Evolutionary conservation across 2,113 vertebrate species (phyloP).

Genomic region (Scomber scombrus): DNA sequence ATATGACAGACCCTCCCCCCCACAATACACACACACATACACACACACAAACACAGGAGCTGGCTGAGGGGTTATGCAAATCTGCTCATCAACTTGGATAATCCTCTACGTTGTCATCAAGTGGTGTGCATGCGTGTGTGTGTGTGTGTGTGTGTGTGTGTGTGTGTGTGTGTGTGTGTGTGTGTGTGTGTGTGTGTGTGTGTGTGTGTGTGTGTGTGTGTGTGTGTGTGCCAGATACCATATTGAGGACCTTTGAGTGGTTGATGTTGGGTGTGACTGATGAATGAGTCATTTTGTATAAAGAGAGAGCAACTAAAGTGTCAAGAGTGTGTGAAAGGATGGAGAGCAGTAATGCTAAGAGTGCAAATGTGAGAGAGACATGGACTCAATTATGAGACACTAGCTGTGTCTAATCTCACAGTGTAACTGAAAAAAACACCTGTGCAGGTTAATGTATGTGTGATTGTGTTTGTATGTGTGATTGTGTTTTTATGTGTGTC

Average conservation of each 20-base stretch:
- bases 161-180: background rate
- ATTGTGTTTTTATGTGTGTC: background rate
- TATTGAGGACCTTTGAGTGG: constrained; percentile 26
- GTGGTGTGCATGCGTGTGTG: background rate
- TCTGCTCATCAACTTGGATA: constrained; percentile 62
- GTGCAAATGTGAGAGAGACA: constrained; percentile 2
- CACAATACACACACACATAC: constrained; percentile 24
- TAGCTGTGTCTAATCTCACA: constrained; percentile 25
- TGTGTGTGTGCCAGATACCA: background rate
- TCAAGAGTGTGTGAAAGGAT: constrained; percentile 30
- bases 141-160: constrained; percentile 8
- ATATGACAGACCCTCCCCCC: constrained; percentile 7
- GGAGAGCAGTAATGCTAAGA: constrained; percentile 1
- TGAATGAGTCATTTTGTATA: constrained; percentile 51
- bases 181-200: constrained; percentile 13
- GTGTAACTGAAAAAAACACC: constrained; percentile 39
- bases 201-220: background rate
- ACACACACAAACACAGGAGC: constrained; percentile 25
- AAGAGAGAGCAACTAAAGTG: constrained; percentile 27
- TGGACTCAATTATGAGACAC: constrained; percentile 46
- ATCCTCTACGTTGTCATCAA: constrained; percentile 50
- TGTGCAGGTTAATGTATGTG: constrained; percentile 27
- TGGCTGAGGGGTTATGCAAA: constrained; percentile 48
- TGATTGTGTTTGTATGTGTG: constrained; percentile 6
- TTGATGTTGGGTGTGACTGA: constrained; percentile 30